These are phyloP conservation scores for Brachyhypopomus gauderio DNA, from an alignment of 2,113 vertebrate genomes.

Conservation along the genomic window DNA sequence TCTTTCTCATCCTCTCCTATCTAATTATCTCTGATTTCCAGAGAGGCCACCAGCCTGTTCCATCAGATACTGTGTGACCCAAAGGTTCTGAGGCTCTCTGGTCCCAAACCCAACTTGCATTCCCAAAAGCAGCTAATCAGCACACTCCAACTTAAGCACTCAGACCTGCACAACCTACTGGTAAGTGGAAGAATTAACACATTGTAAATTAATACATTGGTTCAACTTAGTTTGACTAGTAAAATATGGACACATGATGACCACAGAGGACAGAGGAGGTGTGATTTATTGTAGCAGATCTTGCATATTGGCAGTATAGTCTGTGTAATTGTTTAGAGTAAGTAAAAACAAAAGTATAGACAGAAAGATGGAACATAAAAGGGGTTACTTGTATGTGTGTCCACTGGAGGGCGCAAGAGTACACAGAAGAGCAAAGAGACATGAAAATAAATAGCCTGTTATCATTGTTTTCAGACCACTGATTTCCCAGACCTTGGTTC, in stretches of 20 bases:
- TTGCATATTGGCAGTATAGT: not conserved
- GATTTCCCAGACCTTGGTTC: slow-evolving; percentile 28
- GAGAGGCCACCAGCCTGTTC: slow-evolving; percentile 36
- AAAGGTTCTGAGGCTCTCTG: not conserved
- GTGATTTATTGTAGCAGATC: not conserved
- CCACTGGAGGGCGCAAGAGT: not conserved
- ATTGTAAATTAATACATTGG: not conserved
- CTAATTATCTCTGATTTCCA: not conserved
- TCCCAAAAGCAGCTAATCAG: slow-evolving; percentile 29
- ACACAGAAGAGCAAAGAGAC: not conserved
- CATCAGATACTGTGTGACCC: slow-evolving; percentile 31
- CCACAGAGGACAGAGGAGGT: not conserved
- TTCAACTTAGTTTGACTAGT: not conserved
- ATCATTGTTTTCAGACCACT: slow-evolving; percentile 13
- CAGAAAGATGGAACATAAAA: not conserved
- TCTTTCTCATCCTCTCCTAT: not conserved
- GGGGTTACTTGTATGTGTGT: not conserved
- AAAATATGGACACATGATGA: no score
- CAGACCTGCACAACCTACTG: not conserved
- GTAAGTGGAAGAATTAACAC: slow-evolving; percentile 3
- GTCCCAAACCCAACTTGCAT: slow-evolving; percentile 37
- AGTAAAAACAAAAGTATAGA: not conserved
- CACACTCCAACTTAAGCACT: slow-evolving; percentile 33
- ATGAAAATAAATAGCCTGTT: not conserved
- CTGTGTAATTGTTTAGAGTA: not conserved